Evolutionary conservation across 2,113 vertebrate species (phyloP), one percentile per base, ranked within the genome.

Genomic region (Grantiella picta): DNA sequence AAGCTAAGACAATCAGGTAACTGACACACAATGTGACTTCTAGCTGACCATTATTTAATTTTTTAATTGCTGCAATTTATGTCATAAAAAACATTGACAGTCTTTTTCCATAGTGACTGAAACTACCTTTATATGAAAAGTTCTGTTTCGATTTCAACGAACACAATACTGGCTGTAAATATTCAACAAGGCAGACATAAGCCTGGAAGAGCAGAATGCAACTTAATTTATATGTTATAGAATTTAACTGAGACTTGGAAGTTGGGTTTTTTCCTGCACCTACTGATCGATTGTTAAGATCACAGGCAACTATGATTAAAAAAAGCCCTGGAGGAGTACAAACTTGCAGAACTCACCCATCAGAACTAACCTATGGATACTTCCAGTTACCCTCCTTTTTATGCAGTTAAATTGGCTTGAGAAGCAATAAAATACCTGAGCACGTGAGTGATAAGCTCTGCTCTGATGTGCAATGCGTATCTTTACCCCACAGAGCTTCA

Each of bases 141-240:
- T 21, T 66, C 38, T 64, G 10, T 15, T 89, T 90, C 0, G 0
- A 52, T 79, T 93, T 79, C 61, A 52, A 82, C 78, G 47, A 63
- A 70, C 0, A 1, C 24, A 75, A 35, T 50, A 64, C 12, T 52
- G 35, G 13, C 29, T 71, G 11, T 27, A 65, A 0, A 1, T n/a
- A 66, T 31, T 69, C 65, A 70, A 40, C 10, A 18, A 78, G 16
- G 72, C 28, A 78, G 72, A 86, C 2, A 0, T 17, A 73, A 44
- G 10, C 33, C 28, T 53, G 28, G 12, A 77, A 79, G 28, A 84
- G 17, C 3, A 70, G 42, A 70, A 66, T 1, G 4, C 18, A 86
- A 81, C 33, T 73, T 65, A 25, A 63, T 84, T 78, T 59, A 12
- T 44, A 42, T 4, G 7, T 54, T 82, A 59, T 15, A 38, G 25